Conservation (phyloP, 1,140 invertebrate species). For the Bombus superbus region DNA sequence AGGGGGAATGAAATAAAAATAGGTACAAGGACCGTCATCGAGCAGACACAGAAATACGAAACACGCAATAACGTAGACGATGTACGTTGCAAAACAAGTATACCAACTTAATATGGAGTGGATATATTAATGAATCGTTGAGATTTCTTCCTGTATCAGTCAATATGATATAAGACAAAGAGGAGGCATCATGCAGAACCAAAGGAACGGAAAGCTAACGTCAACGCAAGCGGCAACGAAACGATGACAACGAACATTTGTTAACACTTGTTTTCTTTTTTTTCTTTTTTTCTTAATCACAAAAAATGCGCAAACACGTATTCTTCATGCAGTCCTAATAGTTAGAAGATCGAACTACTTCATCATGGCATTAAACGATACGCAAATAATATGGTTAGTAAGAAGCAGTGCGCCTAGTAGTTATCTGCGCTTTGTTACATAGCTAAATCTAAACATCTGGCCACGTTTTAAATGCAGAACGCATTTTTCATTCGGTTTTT, state of each 20-base stretch:
- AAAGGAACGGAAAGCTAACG: conserved; percentile 56
- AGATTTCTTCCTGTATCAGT: conserved; percentile 52
- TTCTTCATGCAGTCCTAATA: conserved; percentile 58
- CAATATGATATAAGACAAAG: conserved; percentile 50
- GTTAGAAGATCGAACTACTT: conserved; percentile 28
- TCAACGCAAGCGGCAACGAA: conserved; percentile 67
- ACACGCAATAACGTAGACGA: conserved; percentile 59
- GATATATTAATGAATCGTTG: conserved; percentile 63
- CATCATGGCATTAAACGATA: conserved; percentile 55
- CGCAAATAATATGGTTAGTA: conserved; percentile 71
- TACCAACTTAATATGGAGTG: conserved; percentile 74
- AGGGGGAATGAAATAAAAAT: conserved; percentile 10
- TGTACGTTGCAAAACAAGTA: conserved; percentile 72
- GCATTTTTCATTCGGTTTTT: neutral
- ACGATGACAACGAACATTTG: conserved; percentile 11
- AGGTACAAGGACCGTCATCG: neutral
- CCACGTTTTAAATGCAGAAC: conserved; percentile 63
- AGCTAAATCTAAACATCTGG: conserved; percentile 43
- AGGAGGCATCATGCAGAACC: conserved; percentile 64
- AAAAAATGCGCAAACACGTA: conserved; percentile 7
- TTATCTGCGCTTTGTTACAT: conserved; percentile 40
- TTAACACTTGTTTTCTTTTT: neutral
- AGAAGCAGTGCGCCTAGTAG: conserved; percentile 75
- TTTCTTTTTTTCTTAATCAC: neutral
- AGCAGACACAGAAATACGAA: conserved; percentile 24